Percentiles rank a stretch among this genome's conserved stretches.
These are phyloP conservation scores for Fragum sueziense DNA, from an alignment of 2,888 invertebrate species.

Conservation along the genomic window DNA sequence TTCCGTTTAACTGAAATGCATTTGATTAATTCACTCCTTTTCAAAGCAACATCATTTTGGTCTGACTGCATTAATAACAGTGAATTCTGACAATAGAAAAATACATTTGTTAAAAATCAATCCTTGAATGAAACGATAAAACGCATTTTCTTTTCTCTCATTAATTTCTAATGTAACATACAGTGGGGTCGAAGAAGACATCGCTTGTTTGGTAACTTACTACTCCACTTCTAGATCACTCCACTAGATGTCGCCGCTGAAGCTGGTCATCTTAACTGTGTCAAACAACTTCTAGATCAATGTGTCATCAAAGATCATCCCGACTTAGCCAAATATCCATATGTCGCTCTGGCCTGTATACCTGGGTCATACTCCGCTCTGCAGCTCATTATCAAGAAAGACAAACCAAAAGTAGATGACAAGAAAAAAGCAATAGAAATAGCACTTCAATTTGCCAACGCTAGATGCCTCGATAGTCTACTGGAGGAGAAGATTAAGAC, in stretches of 20 bases:
- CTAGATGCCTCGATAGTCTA: constrained; percentile 71
- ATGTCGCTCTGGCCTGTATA: constrained; percentile 69
- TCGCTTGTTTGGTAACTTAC: too few relatives aligned
- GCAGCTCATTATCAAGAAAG: constrained; percentile 65
- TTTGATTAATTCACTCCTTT: too few relatives aligned
- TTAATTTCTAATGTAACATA: too few relatives aligned
- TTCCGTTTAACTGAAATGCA: too few relatives aligned
- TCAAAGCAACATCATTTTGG: too few relatives aligned
- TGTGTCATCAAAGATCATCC: constrained; percentile 65
- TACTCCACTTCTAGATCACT: constrained; percentile 54
- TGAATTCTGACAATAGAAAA: too few relatives aligned
- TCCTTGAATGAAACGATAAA: too few relatives aligned
- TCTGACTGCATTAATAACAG: too few relatives aligned
- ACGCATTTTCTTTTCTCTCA: too few relatives aligned
- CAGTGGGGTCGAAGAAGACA: too few relatives aligned
- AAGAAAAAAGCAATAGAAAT: constrained; percentile 68
- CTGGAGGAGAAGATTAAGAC: constrained; percentile 64
- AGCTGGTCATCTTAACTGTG: constrained; percentile 66
- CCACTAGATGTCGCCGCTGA: constrained; percentile 76
- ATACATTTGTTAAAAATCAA: too few relatives aligned
- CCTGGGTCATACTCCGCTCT: constrained; percentile 68
- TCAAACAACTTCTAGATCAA: constrained; percentile 69
- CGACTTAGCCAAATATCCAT: constrained; percentile 63
- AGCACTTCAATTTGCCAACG: constrained; percentile 66
- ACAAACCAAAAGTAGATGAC: constrained; percentile 61